Evolutionary conservation across 1,140 invertebrate genomes (phyloP).

Genomic region (Grapholita molesta): DNA sequence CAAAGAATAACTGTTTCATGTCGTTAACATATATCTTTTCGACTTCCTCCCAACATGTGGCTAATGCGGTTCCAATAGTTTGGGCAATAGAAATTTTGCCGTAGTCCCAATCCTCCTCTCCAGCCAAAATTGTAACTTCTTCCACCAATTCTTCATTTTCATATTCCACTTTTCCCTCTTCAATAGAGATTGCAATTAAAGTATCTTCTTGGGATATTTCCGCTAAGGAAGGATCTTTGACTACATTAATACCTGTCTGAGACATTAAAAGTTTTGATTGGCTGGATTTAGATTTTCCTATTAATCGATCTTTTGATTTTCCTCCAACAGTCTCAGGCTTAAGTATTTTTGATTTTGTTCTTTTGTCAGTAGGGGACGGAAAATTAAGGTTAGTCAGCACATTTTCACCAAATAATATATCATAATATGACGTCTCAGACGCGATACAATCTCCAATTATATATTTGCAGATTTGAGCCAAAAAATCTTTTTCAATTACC

Average conservation of each 20-base stretch:
- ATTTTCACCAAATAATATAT: constrained; percentile 74
- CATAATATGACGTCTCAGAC: constrained; percentile 59
- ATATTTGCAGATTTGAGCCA: constrained; percentile 78
- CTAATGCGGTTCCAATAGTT: constrained; percentile 60
- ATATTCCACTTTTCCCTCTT: constrained; percentile 28
- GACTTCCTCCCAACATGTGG: constrained; percentile 77
- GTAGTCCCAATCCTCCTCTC: constrained; percentile 78
- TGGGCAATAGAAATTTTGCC: constrained; percentile 63
- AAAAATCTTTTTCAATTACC: constrained; percentile 71
- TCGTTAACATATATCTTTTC: constrained; percentile 78
- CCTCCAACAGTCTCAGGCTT: constrained; percentile 52
- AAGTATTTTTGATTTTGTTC: constrained; percentile 57
- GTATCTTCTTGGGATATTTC: constrained; percentile 35
- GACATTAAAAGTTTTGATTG: constrained; percentile 31
- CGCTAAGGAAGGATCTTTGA: constrained; percentile 43
- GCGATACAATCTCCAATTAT: constrained; percentile 76
- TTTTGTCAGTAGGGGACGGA: constrained; percentile 54
- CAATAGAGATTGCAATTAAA: constrained; percentile 19
- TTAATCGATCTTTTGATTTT: constrained; percentile 51
- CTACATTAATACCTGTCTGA: constrained; percentile 42
- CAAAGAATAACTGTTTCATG: constrained; percentile 76
- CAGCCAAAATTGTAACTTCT: constrained; percentile 61
- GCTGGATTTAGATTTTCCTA: constrained; percentile 49
- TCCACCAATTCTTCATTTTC: constrained; percentile 39
- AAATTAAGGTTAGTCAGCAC: constrained; percentile 55